These are phyloP conservation scores for Oncorhynchus mykiss DNA, from an alignment of 2,113 vertebrate species.

Conservation along the genomic window DNA sequence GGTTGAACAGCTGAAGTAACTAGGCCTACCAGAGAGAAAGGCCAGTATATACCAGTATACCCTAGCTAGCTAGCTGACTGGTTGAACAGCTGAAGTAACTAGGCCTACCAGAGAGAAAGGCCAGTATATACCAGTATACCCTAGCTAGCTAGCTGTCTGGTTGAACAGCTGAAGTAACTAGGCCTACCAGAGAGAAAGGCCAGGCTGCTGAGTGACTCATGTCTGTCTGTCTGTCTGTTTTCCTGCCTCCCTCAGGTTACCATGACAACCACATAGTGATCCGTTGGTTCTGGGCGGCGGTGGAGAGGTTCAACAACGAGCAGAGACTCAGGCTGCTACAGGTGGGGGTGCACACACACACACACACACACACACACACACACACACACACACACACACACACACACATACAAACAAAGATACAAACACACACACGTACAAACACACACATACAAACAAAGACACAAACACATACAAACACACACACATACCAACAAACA, in stretches of 20 bases:
- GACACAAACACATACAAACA: too few relatives aligned
- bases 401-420: neutral
- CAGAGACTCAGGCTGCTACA: slow-evolving; percentile 88
- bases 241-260: slow-evolving; percentile 75
- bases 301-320: slow-evolving; percentile 94
- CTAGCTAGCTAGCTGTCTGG: too few relatives aligned
- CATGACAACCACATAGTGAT: slow-evolving; percentile 96
- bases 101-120: too few relatives aligned
- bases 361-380: neutral
- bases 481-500: accelerated
- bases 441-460: neutral
- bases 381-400: neutral
- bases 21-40: too few relatives aligned
- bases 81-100: too few relatives aligned
- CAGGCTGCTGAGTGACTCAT: neutral
- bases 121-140: too few relatives aligned
- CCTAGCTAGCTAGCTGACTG: too few relatives aligned
- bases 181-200: neutral
- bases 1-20: too few relatives aligned
- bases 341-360: slow-evolving; percentile 48
- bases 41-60: too few relatives aligned
- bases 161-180: neutral
- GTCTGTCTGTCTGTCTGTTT: neutral
- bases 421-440: neutral
- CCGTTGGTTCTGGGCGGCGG: slow-evolving; percentile 94